These are phyloP conservation scores for Dolomedes plantarius DNA, from an alignment of 2,888 invertebrate genomes.

Conservation along the genomic window DNA sequence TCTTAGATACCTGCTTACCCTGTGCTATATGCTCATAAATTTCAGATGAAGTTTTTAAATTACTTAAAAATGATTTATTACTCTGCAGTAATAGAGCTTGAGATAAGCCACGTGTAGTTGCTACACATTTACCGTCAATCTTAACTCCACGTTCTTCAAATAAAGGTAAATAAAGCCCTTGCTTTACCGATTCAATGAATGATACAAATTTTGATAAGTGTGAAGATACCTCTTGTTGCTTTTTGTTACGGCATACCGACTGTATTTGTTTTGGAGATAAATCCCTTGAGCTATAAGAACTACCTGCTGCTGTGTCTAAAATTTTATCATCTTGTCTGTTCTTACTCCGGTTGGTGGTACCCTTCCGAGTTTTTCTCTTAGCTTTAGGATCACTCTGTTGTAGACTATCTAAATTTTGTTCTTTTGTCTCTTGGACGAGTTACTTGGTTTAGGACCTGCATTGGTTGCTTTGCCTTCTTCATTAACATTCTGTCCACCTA, in stretches of 20 bases:
- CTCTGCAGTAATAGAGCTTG: constrained; percentile 39
- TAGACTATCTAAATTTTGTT: neutral
- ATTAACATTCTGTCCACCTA: constrained; percentile 21
- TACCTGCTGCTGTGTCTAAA: constrained; percentile 33
- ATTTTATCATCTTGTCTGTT: constrained; percentile 18
- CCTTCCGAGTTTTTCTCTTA: constrained; percentile 16
- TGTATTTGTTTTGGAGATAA: constrained; percentile 1
- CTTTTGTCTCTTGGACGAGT: neutral
- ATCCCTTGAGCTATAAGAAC: constrained; percentile 36
- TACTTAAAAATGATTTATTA: constrained; percentile 43
- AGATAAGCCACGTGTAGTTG: too few species aligned
- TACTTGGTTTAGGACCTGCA: constrained; percentile 24
- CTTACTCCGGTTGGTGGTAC: neutral
- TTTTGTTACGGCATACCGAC: too few species aligned
- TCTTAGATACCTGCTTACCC: constrained; percentile 40
- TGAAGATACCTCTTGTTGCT: too few species aligned
- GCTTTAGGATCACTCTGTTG: constrained; percentile 24
- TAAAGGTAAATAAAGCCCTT: constrained; percentile 15
- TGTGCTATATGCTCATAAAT: constrained; percentile 41
- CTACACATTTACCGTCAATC: constrained; percentile 15
- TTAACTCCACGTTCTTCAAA: constrained; percentile 1
- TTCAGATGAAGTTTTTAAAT: constrained; percentile 41
- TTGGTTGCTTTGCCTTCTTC: constrained; percentile 25
- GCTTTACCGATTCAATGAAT: constrained; percentile 14
- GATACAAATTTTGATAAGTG: constrained; percentile 22